A percentile compares a stretch with the other conserved stretches of the same genome.
These are phyloP conservation scores for Chaunax sp. DNA, from an alignment of 2,797 vertebrate species.

Conservation along the genomic window DNA sequence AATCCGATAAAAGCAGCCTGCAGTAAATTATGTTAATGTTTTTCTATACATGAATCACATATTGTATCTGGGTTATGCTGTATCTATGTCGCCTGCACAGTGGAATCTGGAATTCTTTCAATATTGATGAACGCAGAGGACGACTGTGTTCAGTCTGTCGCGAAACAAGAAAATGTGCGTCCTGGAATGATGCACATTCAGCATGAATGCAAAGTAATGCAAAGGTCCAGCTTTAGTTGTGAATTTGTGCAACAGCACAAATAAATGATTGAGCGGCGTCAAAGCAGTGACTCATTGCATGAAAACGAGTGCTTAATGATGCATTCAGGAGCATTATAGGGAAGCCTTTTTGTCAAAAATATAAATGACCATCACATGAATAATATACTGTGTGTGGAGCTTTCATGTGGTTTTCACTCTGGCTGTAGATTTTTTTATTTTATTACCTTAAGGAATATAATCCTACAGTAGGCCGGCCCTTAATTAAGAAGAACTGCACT, in stretches of 20 bases:
- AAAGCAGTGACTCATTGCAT: neutral
- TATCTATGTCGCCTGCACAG: neutral
- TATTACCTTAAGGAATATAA: no score
- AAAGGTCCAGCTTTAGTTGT: no score
- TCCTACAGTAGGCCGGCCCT: neutral
- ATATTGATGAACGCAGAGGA: neutral
- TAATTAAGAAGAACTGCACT: slow-evolving; percentile 22
- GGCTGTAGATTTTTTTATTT: neutral
- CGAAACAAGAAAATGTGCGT: no score
- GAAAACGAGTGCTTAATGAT: neutral
- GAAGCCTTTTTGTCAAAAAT: neutral
- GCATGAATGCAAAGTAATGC: no score
- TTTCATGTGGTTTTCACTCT: neutral
- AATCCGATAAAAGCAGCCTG: neutral
- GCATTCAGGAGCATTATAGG: neutral
- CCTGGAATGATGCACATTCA: no score
- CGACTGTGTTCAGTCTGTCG: no score
- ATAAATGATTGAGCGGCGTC: neutral
- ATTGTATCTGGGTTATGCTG: neutral
- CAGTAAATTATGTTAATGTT: neutral
- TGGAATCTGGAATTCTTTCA: neutral
- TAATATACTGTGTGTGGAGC: neutral
- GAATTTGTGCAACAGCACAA: neutral
- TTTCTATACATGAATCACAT: neutral
- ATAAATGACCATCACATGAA: neutral